A percentile compares a stretch with the other conserved stretches of the same genome.
Evolutionary conservation across 2,113 vertebrate genomes (phyloP).

Genomic region (Aegotheles bennettii): DNA sequence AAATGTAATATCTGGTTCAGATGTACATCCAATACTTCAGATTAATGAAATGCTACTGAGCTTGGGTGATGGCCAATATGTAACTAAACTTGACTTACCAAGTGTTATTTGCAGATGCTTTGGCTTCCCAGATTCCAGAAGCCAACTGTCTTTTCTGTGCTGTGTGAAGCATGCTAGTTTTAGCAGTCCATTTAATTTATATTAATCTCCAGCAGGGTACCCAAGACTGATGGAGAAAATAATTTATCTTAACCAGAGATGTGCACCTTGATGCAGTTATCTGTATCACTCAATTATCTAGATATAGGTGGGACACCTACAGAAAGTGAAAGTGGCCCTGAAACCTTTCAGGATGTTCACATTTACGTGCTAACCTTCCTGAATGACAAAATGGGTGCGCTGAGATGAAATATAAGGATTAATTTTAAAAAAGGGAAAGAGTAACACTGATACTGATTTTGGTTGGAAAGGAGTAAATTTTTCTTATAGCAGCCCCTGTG

Average conservation of each 20-base stretch:
- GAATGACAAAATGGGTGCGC: background rate
- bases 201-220: background rate
- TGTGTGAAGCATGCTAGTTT: background rate
- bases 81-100: conserved; percentile 12
- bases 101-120: background rate
- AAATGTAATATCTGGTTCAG: conserved; percentile 39
- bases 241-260: background rate
- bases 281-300: background rate
- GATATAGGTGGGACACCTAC: background rate
- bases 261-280: background rate
- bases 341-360: background rate
- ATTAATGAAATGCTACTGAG: conserved; percentile 23
- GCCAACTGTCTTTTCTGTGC: background rate
- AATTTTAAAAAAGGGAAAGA: background rate
- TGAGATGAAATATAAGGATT: background rate
- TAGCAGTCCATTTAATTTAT: background rate
- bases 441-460: background rate
- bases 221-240: background rate
- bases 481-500: background rate
- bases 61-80: background rate
- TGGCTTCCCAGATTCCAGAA: background rate
- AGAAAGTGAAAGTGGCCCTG: background rate
- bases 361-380: background rate
- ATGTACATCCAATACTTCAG: conserved; percentile 6
- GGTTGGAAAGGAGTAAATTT: background rate